Percentiles rank a stretch among this genome's conserved stretches.
These are phyloP conservation scores for Chalcosyrphus nemorum DNA, from an alignment of 2,888 invertebrate species.

Conservation along the genomic window DNA sequence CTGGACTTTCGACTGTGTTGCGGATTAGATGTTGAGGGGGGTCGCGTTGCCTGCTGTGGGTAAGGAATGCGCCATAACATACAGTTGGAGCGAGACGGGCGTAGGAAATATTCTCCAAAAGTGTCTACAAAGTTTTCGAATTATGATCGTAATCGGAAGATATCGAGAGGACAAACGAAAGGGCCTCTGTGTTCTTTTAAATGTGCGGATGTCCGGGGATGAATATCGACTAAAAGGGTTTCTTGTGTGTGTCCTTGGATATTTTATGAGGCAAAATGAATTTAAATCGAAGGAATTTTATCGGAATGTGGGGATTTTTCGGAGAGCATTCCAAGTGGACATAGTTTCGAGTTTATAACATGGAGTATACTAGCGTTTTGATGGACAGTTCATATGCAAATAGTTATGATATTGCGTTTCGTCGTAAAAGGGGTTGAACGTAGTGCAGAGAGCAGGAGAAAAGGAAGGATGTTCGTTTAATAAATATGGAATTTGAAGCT, in stretches of 20 bases:
- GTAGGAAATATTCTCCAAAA: constrained; percentile 19
- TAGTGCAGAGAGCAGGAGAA: background rate
- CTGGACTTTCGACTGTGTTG: constrained; percentile 54
- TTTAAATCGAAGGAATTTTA: constrained; percentile 11
- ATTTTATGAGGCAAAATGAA: background rate
- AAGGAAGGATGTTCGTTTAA: background rate
- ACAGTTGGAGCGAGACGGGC: too few relatives aligned
- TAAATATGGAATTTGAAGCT: background rate
- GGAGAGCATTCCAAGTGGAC: background rate
- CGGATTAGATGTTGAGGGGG: constrained; percentile 26
- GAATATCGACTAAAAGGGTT: constrained; percentile 9
- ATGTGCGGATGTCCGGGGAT: constrained; percentile 33
- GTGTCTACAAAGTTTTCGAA: constrained; percentile 62
- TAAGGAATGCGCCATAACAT: background rate
- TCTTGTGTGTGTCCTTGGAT: constrained; percentile 1
- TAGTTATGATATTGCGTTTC: background rate
- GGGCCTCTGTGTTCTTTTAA: constrained; percentile 1
- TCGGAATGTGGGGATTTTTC: background rate
- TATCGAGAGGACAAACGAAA: constrained; percentile 46
- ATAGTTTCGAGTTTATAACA: constrained; percentile 3
- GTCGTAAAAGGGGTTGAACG: background rate
- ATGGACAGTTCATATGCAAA: constrained; percentile 4
- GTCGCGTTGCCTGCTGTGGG: background rate
- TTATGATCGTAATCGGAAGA: constrained; percentile 57
- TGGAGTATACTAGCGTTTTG: background rate